Evolutionary conservation across 2,888 invertebrate species (phyloP).

Genomic region (Scaptomyza flava): DNA sequence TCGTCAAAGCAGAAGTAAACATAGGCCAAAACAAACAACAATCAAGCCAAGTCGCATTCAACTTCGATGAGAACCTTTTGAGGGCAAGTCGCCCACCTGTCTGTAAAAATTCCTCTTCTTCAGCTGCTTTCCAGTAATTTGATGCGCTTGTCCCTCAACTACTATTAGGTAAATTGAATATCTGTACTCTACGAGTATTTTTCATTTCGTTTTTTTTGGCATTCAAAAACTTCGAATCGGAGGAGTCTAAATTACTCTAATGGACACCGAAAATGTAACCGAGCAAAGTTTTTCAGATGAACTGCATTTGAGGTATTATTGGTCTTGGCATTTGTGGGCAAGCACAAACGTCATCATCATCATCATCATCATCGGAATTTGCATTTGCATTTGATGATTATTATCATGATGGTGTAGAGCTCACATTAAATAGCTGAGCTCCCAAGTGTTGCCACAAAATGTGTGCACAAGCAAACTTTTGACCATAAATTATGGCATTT

Average conservation of each 20-base stretch:
- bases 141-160: conserved; percentile 67
- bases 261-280: conserved; percentile 79
- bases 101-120: conserved; percentile 1
- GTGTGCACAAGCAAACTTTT: conserved; percentile 78
- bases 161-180: conserved; percentile 77
- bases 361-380: conserved; percentile 14
- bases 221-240: conserved; percentile 25
- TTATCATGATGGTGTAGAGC: conserved; percentile 13
- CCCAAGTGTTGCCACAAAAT: conserved; percentile 76
- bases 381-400: conserved; percentile 5
- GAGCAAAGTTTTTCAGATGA: conserved; percentile 75
- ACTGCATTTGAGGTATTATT: conserved; percentile 58
- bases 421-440: conserved; percentile 70
- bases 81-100: conserved; percentile 29
- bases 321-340: conserved; percentile 48
- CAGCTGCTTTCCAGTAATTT: conserved; percentile 54
- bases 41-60: conserved; percentile 26
- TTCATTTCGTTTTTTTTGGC: conserved; percentile 9
- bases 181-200: conserved; percentile 30
- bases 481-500: conserved; percentile 80
- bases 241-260: conserved; percentile 74
- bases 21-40: conserved; percentile 46
- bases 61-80: conserved; percentile 29
- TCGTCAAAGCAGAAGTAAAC: neutral
- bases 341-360: conserved; percentile 18